A percentile compares a stretch with the other conserved stretches of the same genome.
Conservation (phyloP, 1,140 invertebrate genomes). For the Sitodiplosis mosellana region DNA sequence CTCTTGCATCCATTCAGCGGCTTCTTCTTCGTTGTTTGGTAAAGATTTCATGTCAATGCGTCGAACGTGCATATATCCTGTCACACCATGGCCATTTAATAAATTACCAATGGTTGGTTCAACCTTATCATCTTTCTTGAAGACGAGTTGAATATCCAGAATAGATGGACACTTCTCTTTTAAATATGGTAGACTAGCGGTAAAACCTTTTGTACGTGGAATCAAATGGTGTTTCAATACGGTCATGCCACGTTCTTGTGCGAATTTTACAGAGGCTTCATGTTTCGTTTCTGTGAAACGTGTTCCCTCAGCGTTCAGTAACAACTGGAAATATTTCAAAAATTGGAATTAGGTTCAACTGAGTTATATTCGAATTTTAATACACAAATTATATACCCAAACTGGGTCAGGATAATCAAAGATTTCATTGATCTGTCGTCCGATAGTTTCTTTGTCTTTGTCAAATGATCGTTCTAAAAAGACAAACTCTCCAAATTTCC, state of each 20-base stretch:
- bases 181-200: constrained; percentile 49
- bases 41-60: constrained; percentile 65
- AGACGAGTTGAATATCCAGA: constrained; percentile 69
- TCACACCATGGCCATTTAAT: constrained; percentile 54
- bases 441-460: constrained; percentile 70
- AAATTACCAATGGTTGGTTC: constrained; percentile 66
- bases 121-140: constrained; percentile 41
- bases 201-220: constrained; percentile 85
- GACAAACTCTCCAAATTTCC: constrained; percentile 84
- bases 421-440: constrained; percentile 58
- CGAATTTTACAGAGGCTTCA: constrained; percentile 71
- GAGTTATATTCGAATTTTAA: neutral
- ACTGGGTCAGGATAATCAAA: constrained; percentile 74
- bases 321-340: constrained; percentile 33
- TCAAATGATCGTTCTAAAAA: constrained; percentile 84
- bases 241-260: constrained; percentile 66
- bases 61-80: constrained; percentile 60
- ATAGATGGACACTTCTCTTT: constrained; percentile 61
- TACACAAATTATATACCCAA: constrained; percentile 40
- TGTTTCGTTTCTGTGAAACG: constrained; percentile 78
- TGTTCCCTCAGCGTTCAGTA: constrained; percentile 90
- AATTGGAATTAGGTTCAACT: neutral
- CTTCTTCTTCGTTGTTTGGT: constrained; percentile 58
- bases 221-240: constrained; percentile 76
- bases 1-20: constrained; percentile 63